Conservation (phyloP, 2,113 vertebrate species). For the Neogobius melanostomus region DNA sequence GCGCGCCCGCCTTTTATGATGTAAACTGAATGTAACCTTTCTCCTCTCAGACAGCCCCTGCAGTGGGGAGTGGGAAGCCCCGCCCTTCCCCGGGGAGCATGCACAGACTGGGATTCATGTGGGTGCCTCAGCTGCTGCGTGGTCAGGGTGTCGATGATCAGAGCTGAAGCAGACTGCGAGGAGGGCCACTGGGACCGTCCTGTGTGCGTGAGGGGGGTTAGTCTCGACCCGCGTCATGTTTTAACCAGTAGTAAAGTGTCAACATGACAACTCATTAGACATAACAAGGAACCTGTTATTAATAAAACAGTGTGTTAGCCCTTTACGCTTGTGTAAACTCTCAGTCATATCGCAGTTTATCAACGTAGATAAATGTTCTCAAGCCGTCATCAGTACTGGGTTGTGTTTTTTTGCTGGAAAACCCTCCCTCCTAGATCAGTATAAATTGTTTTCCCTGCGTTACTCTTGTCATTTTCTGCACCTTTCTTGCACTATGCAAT, state of each 20-base stretch:
- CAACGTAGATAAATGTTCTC: too few species aligned
- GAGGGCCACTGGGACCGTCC: conserved; percentile 64
- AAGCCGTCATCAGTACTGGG: too few species aligned
- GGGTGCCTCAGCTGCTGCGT: conserved; percentile 62
- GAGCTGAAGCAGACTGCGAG: conserved; percentile 36
- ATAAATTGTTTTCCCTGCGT: too few species aligned
- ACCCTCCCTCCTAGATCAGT: too few species aligned
- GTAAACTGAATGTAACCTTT: conserved; percentile 77
- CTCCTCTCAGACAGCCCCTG: conserved; percentile 66
- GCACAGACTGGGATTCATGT: conserved; percentile 68
- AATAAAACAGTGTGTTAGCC: too few species aligned
- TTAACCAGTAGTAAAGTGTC: conserved; percentile 36
- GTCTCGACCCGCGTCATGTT: conserved; percentile 68
- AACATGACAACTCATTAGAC: conserved; percentile 42
- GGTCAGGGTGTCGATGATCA: conserved; percentile 61
- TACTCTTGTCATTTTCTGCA: too few species aligned
- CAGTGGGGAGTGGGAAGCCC: conserved; percentile 59
- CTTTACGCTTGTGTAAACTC: too few species aligned
- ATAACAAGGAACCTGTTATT: too few species aligned
- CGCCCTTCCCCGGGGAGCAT: conserved; percentile 25
- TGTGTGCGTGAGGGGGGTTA: conserved; percentile 38
- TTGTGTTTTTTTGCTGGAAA: too few species aligned
- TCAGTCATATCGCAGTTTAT: too few species aligned
- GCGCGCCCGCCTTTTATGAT: conserved; percentile 62
- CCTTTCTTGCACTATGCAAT: too few species aligned